These are phyloP conservation scores for Circaetus cinerascens DNA, from an alignment of 2,113 vertebrate species.

Conservation along the genomic window DNA sequence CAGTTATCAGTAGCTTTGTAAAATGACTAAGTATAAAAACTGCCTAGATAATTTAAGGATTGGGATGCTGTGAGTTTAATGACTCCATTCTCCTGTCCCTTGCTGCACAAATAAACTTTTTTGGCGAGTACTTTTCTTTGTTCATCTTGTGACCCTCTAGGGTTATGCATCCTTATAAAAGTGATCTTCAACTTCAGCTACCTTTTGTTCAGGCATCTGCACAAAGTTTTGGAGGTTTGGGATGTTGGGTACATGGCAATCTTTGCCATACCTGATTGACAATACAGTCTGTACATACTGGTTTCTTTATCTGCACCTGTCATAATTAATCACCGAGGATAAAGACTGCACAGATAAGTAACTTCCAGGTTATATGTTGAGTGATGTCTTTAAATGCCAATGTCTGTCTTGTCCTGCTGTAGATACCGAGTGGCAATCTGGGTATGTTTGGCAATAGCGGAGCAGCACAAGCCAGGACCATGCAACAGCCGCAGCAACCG, in stretches of 20 bases:
- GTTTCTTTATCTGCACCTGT: background rate
- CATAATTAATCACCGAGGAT: background rate
- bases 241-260: rapidly evolving
- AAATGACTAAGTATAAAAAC: background rate
- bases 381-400: background rate
- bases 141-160: background rate
- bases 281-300: background rate
- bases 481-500: constrained; percentile 89
- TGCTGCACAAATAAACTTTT: background rate
- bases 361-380: background rate
- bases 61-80: background rate
- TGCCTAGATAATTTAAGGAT: background rate
- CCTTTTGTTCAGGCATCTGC: background rate
- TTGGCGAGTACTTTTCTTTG: background rate
- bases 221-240: background rate
- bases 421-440: constrained; percentile 93
- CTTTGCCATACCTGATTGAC: background rate
- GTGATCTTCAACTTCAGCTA: background rate
- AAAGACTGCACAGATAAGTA: background rate
- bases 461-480: constrained; percentile 90
- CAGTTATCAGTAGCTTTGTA: background rate
- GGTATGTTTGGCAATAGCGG: constrained; percentile 95
- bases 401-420: background rate
- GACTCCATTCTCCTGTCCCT: background rate
- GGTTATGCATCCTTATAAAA: background rate